phyloP scores from a whole-genome alignment of 2,888 invertebrate genomes.

The Stenoptilia bipunctidactyla region DNA sequence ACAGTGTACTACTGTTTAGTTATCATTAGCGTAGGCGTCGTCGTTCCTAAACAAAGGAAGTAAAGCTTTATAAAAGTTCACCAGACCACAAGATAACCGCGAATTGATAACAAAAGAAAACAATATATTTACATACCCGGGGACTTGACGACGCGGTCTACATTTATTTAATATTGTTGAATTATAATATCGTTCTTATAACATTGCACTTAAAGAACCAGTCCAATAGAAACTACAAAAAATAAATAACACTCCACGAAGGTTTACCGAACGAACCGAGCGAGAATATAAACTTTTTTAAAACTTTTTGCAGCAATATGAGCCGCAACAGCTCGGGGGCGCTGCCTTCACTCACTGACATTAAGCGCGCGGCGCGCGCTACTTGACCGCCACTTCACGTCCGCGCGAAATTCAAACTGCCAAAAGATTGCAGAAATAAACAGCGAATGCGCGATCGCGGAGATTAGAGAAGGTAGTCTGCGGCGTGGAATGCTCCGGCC shows the following conservation, averaged over 20 bases:
- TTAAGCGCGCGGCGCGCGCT: constrained; percentile 33
- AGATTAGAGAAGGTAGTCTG: neutral
- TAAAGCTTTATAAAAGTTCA: constrained; percentile 51
- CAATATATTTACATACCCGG: constrained; percentile 28
- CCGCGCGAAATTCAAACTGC: constrained; percentile 63
- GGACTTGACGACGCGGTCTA: constrained; percentile 7
- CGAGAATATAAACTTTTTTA: neutral
- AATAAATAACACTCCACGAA: neutral
- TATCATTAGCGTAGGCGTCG: constrained; percentile 43
- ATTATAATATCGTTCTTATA: neutral
- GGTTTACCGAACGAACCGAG: neutral
- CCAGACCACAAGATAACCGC: constrained; percentile 42
- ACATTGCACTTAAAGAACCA: neutral
- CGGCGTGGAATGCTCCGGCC: too few species aligned
- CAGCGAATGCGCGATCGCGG: constrained; percentile 15
- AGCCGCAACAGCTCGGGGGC: constrained; percentile 9
- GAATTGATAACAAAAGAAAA: constrained; percentile 28
- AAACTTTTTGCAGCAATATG: neutral
- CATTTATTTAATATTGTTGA: constrained; percentile 1
- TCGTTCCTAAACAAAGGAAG: constrained; percentile 60
- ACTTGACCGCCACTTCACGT: constrained; percentile 26
- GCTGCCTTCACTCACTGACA: constrained; percentile 24
- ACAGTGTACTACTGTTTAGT: constrained; percentile 35
- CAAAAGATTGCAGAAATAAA: constrained; percentile 15
- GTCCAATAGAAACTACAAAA: neutral